Percentiles rank a stretch among this genome's conserved stretches.
Conservation (phyloP, 2,113 vertebrate genomes). For the Barbus barbus region DNA sequence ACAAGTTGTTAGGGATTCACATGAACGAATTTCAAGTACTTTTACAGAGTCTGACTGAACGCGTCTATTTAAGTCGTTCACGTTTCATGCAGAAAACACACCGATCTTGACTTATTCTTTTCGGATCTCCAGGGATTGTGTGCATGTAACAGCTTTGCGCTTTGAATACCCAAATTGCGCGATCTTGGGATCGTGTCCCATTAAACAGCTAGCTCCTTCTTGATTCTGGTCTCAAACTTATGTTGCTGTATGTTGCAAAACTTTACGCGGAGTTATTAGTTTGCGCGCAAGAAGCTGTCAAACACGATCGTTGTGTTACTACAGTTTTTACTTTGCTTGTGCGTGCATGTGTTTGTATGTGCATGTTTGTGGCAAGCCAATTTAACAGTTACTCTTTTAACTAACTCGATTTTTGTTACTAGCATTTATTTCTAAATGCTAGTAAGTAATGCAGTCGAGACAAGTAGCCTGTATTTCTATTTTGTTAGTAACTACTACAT, state of each 20-base stretch:
- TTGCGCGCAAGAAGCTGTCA: constrained; percentile 40
- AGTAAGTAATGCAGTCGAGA: background rate
- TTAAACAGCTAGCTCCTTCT: background rate
- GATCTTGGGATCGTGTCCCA: background rate
- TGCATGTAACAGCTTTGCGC: constrained; percentile 11
- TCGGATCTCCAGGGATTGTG: background rate
- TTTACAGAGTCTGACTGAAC: background rate
- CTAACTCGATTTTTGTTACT: background rate
- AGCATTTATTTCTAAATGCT: background rate
- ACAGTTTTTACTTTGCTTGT: background rate
- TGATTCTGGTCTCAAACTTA: background rate
- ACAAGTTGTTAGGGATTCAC: constrained; percentile 65
- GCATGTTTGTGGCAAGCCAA: background rate
- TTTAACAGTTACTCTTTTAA: background rate
- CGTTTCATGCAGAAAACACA: background rate
- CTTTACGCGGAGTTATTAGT: background rate
- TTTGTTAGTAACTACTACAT: background rate
- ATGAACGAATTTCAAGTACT: constrained; percentile 8
- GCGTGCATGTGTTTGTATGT: constrained; percentile 15
- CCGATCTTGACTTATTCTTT: background rate
- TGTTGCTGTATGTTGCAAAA: background rate
- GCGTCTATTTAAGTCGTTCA: background rate
- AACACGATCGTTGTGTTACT: constrained; percentile 1
- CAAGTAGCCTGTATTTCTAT: background rate
- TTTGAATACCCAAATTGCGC: constrained; percentile 7